phyloP scores from a whole-genome alignment of 2,888 invertebrate genomes.

The Phalera bucephala region DNA sequence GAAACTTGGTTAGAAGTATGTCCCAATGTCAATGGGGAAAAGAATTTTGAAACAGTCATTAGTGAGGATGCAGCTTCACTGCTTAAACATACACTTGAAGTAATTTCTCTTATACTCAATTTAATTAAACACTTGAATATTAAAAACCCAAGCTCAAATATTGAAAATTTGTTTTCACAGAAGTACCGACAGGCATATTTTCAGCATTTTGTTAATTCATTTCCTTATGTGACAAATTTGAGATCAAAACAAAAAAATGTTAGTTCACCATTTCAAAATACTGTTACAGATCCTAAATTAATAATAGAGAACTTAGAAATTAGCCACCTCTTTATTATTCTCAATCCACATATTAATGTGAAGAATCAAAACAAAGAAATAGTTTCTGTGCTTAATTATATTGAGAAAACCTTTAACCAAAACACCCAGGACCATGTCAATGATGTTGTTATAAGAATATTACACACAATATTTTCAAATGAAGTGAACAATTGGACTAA shows the following conservation, averaged over 20 bases:
- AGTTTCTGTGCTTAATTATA: conserved; percentile 67
- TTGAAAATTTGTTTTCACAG: conserved; percentile 75
- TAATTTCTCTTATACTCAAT: conserved; percentile 84
- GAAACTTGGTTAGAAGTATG: conserved; percentile 93
- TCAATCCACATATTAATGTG: conserved; percentile 65
- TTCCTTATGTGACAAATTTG: conserved; percentile 82
- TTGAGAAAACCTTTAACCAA: conserved; percentile 72
- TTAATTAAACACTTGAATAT: conserved; percentile 55
- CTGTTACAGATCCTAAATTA: conserved; percentile 64
- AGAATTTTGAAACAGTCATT: conserved; percentile 75
- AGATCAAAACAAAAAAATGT: conserved; percentile 51
- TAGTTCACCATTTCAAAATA: conserved; percentile 45
- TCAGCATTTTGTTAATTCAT: conserved; percentile 80
- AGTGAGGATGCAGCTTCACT: conserved; percentile 85
- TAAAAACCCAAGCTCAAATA: conserved; percentile 58
- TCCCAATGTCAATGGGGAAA: conserved; percentile 69
- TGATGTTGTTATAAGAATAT: conserved; percentile 51
- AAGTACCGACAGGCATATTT: conserved; percentile 80
- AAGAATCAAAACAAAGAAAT: conserved; percentile 62
- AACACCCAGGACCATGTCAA: conserved; percentile 46
- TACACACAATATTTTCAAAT: conserved; percentile 59
- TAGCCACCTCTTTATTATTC: conserved; percentile 71
- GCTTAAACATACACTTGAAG: conserved; percentile 84
- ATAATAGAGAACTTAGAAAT: conserved; percentile 62
- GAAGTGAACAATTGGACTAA: conserved; percentile 65